A percentile compares a stretch with the other conserved stretches of the same genome.
Evolutionary conservation across 2,113 vertebrate species (phyloP).

Genomic region (Dasypus novemcinctus): DNA sequence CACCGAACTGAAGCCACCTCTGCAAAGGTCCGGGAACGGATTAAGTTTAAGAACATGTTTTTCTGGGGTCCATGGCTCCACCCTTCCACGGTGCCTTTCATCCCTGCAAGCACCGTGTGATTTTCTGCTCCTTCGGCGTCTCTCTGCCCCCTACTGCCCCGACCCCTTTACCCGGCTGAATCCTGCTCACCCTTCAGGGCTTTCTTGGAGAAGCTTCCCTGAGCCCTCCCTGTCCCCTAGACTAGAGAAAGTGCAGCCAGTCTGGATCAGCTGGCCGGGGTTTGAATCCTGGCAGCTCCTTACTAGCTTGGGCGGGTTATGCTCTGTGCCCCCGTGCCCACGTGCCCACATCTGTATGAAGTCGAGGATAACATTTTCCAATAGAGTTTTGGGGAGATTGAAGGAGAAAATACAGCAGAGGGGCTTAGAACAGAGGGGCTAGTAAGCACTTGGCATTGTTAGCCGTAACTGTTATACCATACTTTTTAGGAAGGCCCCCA

Average conservation of each 20-base stretch:
- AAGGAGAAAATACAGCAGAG: not conserved
- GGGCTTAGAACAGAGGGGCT: not conserved
- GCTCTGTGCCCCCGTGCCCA: not conserved
- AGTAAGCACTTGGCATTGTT: rapidly evolving
- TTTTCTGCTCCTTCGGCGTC: not conserved
- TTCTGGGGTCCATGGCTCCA: no score
- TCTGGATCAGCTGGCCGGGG: not conserved
- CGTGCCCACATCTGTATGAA: not conserved
- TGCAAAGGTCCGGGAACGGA: no score
- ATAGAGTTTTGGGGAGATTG: not conserved
- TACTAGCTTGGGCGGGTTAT: not conserved
- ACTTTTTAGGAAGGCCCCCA: not conserved
- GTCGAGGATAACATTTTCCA: not conserved
- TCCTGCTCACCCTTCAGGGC: not conserved
- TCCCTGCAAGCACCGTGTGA: not conserved
- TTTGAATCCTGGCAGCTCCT: not conserved
- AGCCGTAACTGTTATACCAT: not conserved
- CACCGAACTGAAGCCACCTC: no score
- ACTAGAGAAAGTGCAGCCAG: not conserved
- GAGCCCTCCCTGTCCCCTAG: not conserved
- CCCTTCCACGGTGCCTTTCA: not conserved
- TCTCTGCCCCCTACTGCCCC: not conserved
- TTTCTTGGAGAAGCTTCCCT: not conserved
- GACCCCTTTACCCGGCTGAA: not conserved
- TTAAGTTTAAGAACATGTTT: no score